These are phyloP conservation scores for Rhamnusium bicolor DNA, from an alignment of 2,888 invertebrate species.

Conservation along the genomic window DNA sequence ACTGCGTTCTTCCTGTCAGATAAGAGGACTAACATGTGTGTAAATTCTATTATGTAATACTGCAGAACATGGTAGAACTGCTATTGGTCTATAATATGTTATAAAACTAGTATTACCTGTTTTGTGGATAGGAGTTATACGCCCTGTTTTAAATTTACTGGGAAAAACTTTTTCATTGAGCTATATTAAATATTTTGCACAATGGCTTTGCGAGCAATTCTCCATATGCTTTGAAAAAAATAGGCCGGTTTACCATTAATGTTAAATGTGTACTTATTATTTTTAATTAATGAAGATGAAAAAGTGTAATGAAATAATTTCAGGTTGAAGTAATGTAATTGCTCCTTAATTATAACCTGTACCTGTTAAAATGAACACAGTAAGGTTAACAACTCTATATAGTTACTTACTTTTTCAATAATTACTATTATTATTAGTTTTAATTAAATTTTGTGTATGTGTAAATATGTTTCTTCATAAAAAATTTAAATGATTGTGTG, in stretches of 20 bases:
- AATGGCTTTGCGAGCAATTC: not conserved
- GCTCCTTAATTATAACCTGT: slow-evolving; percentile 10
- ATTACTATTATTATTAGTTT: slow-evolving; percentile 26
- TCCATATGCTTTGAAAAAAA: too few relatives aligned
- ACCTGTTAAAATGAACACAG: not conserved
- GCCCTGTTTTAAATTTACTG: too few relatives aligned
- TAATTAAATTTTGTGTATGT: not conserved
- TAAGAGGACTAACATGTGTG: too few relatives aligned
- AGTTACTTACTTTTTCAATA: slow-evolving; percentile 5
- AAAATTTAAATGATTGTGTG: not conserved
- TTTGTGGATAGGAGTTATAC: too few relatives aligned
- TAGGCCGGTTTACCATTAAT: too few relatives aligned
- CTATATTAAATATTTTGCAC: too few relatives aligned
- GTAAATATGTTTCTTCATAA: not conserved
- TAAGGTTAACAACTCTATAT: slow-evolving; percentile 10
- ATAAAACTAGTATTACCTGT: too few relatives aligned
- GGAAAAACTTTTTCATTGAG: too few relatives aligned
- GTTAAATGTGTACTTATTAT: not conserved
- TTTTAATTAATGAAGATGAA: not conserved
- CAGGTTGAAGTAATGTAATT: slow-evolving; percentile 3
- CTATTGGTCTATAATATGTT: too few relatives aligned
- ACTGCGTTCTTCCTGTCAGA: too few relatives aligned
- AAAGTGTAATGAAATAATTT: not conserved
- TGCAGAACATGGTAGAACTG: too few relatives aligned
- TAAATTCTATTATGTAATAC: too few relatives aligned